Percentiles rank a stretch among this genome's conserved stretches.
These are phyloP conservation scores for Melanaphis sacchari DNA, from an alignment of 1,140 invertebrate genomes.

Conservation along the genomic window DNA sequence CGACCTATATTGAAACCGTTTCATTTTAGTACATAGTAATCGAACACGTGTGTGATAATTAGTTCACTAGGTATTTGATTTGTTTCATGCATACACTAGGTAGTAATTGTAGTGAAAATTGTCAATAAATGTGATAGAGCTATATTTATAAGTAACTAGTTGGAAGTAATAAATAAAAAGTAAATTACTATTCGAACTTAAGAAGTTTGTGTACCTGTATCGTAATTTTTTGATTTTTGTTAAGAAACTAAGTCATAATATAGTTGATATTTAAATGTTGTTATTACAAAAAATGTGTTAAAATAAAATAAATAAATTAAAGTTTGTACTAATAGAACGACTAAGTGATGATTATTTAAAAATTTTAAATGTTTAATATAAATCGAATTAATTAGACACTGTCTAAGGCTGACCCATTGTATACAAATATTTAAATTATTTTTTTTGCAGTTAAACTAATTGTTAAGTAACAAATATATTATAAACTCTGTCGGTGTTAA, in stretches of 20 bases:
- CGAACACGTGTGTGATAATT: not conserved
- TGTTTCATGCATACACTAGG: not conserved
- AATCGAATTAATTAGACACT: not conserved
- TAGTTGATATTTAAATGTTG: not conserved
- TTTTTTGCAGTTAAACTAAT: not conserved
- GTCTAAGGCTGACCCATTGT: not conserved
- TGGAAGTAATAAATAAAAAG: not conserved
- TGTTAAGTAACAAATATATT: not conserved
- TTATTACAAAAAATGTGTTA: not conserved
- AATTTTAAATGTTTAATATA: not conserved
- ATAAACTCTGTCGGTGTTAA: not conserved
- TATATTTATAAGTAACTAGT: not conserved
- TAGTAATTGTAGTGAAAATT: not conserved
- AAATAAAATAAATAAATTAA: not conserved
- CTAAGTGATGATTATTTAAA: not conserved
- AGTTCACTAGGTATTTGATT: not conserved
- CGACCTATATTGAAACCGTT: slow-evolving; percentile 64
- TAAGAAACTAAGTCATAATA: not conserved
- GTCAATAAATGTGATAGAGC: not conserved
- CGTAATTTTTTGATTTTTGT: not conserved
- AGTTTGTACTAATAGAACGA: not conserved
- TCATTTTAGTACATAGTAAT: not conserved
- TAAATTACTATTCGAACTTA: not conserved
- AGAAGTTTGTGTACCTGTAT: not conserved
- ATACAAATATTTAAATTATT: not conserved